Evolutionary conservation across 2,888 invertebrate species (phyloP).

Genomic region (Lysandra bellargus): DNA sequence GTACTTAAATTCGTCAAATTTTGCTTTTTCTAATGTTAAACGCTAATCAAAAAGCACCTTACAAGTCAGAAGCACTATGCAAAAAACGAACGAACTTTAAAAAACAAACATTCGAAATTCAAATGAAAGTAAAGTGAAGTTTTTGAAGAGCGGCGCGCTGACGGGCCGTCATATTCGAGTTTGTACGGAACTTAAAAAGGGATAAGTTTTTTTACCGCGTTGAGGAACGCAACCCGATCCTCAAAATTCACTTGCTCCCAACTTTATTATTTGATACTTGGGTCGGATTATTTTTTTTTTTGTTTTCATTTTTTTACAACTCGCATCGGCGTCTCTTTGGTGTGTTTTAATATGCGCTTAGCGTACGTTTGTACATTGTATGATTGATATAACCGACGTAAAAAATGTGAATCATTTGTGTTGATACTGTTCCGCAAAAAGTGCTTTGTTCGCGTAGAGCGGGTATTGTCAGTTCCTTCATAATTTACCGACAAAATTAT

Average conservation of each 20-base stretch:
- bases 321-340: conserved; percentile 68
- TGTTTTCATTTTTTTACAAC: conserved; percentile 48
- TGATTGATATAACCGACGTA: conserved; percentile 40
- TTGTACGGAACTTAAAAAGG: conserved; percentile 63
- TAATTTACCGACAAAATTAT: background rate
- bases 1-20: background rate
- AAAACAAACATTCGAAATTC: conserved; percentile 36
- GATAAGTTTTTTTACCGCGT: conserved; percentile 58
- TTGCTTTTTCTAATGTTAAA: background rate
- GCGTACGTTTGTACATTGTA: conserved; percentile 62
- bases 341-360: conserved; percentile 57
- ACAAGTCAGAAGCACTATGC: conserved; percentile 32
- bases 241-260: conserved; percentile 79
- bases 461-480: background rate
- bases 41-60: background rate
- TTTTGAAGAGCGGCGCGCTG: conserved; percentile 54
- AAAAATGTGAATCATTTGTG: conserved; percentile 13
- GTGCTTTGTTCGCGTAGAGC: background rate
- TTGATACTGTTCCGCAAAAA: conserved; percentile 17
- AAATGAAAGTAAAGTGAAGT: conserved; percentile 59
- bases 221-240: conserved; percentile 70
- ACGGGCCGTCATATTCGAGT: conserved; percentile 73
- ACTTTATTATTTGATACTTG: conserved; percentile 80
- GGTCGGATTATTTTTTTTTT: conserved; percentile 66
- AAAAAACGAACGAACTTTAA: conserved; percentile 30